A percentile compares a stretch with the other conserved stretches of the same genome.
phyloP scores from a whole-genome alignment of 2,888 invertebrate species.

The Agonum fuliginosum region DNA sequence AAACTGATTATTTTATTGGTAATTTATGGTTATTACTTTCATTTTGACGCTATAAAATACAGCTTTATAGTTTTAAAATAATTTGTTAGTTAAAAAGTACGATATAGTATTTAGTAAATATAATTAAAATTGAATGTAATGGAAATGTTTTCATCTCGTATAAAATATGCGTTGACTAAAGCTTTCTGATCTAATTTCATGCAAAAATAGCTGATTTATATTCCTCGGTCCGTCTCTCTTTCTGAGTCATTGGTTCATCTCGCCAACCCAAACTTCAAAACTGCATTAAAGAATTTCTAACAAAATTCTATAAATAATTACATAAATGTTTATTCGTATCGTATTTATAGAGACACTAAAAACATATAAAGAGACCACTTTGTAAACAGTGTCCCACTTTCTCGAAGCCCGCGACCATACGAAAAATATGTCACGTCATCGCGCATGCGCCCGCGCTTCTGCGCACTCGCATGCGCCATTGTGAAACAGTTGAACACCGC shows the following conservation, averaged over 20 bases:
- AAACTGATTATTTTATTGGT: no score
- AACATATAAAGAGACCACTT: conserved; percentile 56
- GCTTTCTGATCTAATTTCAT: neutral
- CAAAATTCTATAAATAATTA: conserved; percentile 56
- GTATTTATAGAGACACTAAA: conserved; percentile 56
- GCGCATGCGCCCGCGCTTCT: conserved; percentile 1
- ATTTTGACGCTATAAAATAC: no score
- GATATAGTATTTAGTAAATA: no score
- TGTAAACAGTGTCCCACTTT: conserved; percentile 58
- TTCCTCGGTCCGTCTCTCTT: neutral
- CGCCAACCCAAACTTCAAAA: conserved; percentile 29
- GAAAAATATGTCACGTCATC: conserved; percentile 50
- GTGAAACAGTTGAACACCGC: conserved; percentile 15
- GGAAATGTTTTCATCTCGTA: no score
- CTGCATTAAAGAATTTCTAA: conserved; percentile 51
- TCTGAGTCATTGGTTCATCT: conserved; percentile 6
- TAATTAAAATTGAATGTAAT: no score
- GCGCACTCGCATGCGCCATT: conserved; percentile 17
- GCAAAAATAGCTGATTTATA: neutral
- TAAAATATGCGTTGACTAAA: neutral
- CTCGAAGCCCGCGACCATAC: conserved; percentile 41
- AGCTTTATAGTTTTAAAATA: no score
- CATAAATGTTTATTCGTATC: conserved; percentile 58
- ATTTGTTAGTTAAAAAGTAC: no score
- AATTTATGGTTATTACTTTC: no score